Conservation (phyloP, 2,888 invertebrate species). For the Gastracanthus pulcherrimus region DNA sequence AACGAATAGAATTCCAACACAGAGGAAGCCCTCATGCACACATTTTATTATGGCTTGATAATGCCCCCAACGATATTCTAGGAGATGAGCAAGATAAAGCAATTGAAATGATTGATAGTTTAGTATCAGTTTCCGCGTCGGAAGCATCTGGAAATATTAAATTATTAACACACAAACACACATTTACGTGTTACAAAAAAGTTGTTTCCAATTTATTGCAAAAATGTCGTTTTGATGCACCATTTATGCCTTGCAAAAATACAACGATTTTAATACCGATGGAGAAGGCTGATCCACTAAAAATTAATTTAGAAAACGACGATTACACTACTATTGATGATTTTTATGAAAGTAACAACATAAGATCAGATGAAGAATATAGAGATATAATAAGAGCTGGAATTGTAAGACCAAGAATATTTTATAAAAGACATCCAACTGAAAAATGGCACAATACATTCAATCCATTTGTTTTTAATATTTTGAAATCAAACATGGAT, state of each 20-base stretch:
- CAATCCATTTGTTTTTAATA: too few species aligned
- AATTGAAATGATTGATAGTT: conserved; percentile 64
- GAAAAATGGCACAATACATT: too few species aligned
- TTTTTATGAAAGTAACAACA: too few species aligned
- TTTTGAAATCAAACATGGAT: too few species aligned
- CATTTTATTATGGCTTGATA: conserved; percentile 73
- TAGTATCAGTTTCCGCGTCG: conserved; percentile 62
- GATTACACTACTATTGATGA: too few species aligned
- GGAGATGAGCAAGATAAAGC: conserved; percentile 57
- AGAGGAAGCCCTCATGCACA: conserved; percentile 74
- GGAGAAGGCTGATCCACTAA: conserved; percentile 41
- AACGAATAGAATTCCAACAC: conserved; percentile 74
- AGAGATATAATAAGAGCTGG: too few species aligned
- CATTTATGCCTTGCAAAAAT: conserved; percentile 64
- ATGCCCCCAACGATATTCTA: conserved; percentile 66
- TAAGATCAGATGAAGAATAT: too few species aligned
- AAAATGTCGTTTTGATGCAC: conserved; percentile 68
- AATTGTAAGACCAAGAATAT: too few species aligned
- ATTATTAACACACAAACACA: conserved; percentile 66
- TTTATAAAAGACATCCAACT: too few species aligned
- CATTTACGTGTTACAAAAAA: conserved; percentile 67
- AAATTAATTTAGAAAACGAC: too few species aligned
- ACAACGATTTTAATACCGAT: conserved; percentile 64
- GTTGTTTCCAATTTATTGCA: conserved; percentile 54
- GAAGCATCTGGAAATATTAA: conserved; percentile 63